These are phyloP conservation scores for Cisticola juncidis DNA, from an alignment of 2,113 vertebrate genomes.

Conservation along the genomic window DNA sequence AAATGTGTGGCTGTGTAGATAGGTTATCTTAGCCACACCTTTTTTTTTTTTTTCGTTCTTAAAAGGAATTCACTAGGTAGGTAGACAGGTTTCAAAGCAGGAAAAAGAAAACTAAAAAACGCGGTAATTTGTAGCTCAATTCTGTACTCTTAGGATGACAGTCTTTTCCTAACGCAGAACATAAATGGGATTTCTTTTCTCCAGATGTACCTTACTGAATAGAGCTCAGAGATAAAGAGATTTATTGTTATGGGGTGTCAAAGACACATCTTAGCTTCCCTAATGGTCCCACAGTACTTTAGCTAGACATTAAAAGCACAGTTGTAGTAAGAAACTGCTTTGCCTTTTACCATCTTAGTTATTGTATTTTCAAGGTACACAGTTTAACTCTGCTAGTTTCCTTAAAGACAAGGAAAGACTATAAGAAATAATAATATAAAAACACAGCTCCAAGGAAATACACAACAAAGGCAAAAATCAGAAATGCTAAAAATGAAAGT, in stretches of 20 bases:
- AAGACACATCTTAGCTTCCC: slow-evolving; percentile 8
- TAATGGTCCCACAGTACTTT: slow-evolving; percentile 37
- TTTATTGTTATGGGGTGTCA: slow-evolving; percentile 3
- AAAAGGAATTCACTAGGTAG: neutral
- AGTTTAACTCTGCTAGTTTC: neutral
- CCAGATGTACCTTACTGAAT: neutral
- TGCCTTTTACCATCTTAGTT: neutral
- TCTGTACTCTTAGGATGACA: neutral
- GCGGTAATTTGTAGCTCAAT: neutral
- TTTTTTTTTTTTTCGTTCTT: neutral
- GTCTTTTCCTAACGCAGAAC: neutral
- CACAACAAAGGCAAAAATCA: slow-evolving; percentile 14
- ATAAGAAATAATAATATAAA: neutral
- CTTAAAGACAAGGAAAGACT: neutral
- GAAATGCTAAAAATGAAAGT: slow-evolving; percentile 29
- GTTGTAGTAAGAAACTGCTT: neutral
- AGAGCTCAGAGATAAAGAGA: neutral
- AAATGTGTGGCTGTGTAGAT: neutral
- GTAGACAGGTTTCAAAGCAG: neutral
- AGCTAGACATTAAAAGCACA: slow-evolving; percentile 32
- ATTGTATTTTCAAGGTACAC: slow-evolving; percentile 24
- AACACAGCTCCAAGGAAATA: neutral
- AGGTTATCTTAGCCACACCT: neutral
- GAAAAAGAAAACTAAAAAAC: neutral
- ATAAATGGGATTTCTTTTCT: neutral